Evolutionary conservation across 2,113 vertebrate species (phyloP).

Genomic region (Arothron firmamentum): DNA sequence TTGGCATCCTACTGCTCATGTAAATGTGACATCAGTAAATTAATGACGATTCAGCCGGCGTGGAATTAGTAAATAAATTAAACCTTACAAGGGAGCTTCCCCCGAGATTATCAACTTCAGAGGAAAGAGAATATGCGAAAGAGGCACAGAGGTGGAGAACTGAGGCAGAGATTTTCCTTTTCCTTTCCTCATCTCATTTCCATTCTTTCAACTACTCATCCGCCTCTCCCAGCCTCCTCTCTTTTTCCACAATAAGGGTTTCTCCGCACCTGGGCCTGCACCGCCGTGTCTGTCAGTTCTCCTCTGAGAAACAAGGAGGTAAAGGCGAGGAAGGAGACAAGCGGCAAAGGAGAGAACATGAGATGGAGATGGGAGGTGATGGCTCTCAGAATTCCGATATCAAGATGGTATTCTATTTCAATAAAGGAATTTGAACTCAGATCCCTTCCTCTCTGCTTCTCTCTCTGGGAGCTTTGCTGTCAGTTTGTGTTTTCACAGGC

Average conservation of each 20-base stretch:
- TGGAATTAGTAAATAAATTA: conserved; percentile 60
- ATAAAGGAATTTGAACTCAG: conserved; percentile 44
- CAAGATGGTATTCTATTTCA: conserved; percentile 44
- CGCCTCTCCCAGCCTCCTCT: neutral
- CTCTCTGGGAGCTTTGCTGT: conserved; percentile 29
- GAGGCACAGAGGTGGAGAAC: neutral
- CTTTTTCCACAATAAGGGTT: neutral
- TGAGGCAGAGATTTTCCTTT: conserved; percentile 14
- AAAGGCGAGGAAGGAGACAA: conserved; percentile 12
- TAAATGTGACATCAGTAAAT: conserved; percentile 56
- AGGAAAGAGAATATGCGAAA: conserved; percentile 43
- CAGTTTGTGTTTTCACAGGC: conserved; percentile 40
- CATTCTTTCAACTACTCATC: conserved; percentile 8
- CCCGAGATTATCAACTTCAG: conserved; percentile 57
- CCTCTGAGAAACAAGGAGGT: conserved; percentile 32
- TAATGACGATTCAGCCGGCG: conserved; percentile 58
- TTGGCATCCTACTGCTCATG: conserved; percentile 42
- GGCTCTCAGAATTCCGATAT: conserved; percentile 46
- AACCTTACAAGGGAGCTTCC: conserved; percentile 39
- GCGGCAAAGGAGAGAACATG: conserved; percentile 9
- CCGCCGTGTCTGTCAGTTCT: conserved; percentile 38
- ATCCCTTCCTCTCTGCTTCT: conserved; percentile 23
- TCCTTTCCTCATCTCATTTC: conserved; percentile 6
- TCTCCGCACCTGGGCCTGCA: conserved; percentile 6
- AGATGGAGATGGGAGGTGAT: conserved; percentile 37